Evolutionary conservation across 2,888 invertebrate species (phyloP), one percentile per base, ranked within the genome.

Genomic region (Dorcus hopei): DNA sequence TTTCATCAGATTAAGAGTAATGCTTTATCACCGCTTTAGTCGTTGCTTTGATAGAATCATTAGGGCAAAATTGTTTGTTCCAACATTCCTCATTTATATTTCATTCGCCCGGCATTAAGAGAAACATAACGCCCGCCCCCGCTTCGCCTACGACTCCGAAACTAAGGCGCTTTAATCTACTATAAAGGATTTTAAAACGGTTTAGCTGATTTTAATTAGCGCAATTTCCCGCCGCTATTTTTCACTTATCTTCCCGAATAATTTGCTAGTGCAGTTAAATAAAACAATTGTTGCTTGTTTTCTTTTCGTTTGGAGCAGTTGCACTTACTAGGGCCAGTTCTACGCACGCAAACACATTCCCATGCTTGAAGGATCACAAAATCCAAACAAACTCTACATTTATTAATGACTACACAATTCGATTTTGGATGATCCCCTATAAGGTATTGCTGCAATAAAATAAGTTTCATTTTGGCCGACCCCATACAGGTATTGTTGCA

Each of bases 1-100:
- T 60, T 62, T 62, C 62, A 57, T 61, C 57, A 58, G 59, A 64
- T 64, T 63, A 63, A 63, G 54, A 43, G 55, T 55, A 64, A 63
- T 61, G 61, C 58, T 58, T 58, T 58, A 57, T 52, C 45, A 47
- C 50, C 43, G 48, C 52, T 52, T 59, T 59, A 39, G 26, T 19
- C 56, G 48, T 26, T 14, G 38, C 19, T n/a, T 26, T 57, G 50
- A 57, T 52, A 43, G 49, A 57, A 43, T 57, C 62, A 60, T 60
- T 60, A 60, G 57, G 53, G 53, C 55, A 57, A 60, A 60, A 57
- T 49, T 57, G 62, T 55, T 58, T 58, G 62, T 55, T 53, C 52
- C 59, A 52, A 48, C 57, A 41, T 52, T 51, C 43, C 57, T 49
- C 58, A 51, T 54, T 59, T 61, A 54, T 50, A 58, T 53, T 59